phyloP scores from a whole-genome alignment of 2,797 vertebrate genomes.

The Leptatherina wallacei region DNA sequence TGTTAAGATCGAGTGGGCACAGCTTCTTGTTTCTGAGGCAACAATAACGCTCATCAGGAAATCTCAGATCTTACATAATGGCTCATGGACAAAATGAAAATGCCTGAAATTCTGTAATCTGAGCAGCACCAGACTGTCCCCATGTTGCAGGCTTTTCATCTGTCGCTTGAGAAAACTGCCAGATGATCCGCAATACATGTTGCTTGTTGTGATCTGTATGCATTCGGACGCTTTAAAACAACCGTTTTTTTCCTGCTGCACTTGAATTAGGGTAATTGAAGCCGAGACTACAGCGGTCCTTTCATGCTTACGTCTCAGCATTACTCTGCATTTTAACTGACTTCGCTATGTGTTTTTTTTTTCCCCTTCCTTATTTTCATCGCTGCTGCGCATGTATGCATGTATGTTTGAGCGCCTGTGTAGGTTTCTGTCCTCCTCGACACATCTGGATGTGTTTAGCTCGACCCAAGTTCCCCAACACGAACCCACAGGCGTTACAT shows the following conservation, averaged over 20 bases:
- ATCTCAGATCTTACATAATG: conserved; percentile 71
- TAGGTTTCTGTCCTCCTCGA: conserved; percentile 65
- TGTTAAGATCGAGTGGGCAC: conserved; percentile 60
- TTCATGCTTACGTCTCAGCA: conserved; percentile 72
- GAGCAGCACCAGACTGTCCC: background rate
- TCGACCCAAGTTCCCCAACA: conserved; percentile 70
- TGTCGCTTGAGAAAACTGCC: background rate
- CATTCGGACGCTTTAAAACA: conserved; percentile 19
- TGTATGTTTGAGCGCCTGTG: conserved; percentile 29
- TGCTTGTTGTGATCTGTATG: conserved; percentile 26
- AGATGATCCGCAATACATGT: conserved; percentile 15
- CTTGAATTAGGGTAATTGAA: conserved; percentile 57
- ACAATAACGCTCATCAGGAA: conserved; percentile 73
- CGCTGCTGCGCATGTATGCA: conserved; percentile 24
- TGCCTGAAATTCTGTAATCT: conserved; percentile 30
- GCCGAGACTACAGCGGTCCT: conserved; percentile 57
- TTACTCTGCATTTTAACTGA: conserved; percentile 70
- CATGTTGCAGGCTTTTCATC: background rate
- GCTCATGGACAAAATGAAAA: conserved; percentile 40
- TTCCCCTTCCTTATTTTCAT: conserved; percentile 6
- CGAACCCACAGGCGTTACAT: conserved; percentile 79
- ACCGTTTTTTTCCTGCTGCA: conserved; percentile 41
- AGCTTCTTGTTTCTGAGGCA: conserved; percentile 70
- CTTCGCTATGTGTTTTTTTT: conserved; percentile 33
- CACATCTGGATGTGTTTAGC: conserved; percentile 82